phyloP scores from a whole-genome alignment of 2,113 vertebrate genomes.

The Oenanthe melanoleuca region DNA sequence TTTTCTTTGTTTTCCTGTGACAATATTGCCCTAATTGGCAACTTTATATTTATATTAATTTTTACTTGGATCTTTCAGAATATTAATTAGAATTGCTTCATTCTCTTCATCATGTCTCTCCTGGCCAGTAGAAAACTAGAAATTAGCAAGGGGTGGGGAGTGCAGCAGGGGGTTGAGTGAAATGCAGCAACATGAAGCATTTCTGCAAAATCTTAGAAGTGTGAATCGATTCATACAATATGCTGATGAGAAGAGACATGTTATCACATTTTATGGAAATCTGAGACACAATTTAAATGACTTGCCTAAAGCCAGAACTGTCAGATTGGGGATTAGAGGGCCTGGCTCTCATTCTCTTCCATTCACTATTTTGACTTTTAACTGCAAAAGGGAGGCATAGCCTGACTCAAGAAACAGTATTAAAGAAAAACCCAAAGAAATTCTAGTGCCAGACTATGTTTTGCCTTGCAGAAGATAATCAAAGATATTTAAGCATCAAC shows the following conservation, averaged over 20 bases:
- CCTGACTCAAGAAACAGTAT: background rate
- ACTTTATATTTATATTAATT: fast-evolving
- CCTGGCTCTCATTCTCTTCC: background rate
- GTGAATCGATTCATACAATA: background rate
- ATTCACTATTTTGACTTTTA: background rate
- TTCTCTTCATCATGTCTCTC: background rate
- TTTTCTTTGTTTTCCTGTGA: background rate
- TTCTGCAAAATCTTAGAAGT: background rate
- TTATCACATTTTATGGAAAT: background rate
- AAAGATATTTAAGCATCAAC: background rate
- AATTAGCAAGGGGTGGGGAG: background rate
- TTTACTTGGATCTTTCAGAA: background rate
- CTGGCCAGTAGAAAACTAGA: background rate
- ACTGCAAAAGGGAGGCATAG: background rate
- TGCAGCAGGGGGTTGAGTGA: background rate
- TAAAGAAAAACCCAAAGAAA: background rate
- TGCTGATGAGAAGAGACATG: background rate
- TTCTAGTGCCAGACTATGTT: background rate
- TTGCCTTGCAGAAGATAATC: background rate
- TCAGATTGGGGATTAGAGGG: background rate
- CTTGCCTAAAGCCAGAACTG: background rate
- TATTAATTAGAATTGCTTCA: background rate
- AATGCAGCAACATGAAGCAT: background rate
- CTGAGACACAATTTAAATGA: background rate
- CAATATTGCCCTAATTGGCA: background rate